These are phyloP conservation scores for Platalea minor DNA, from an alignment of 2,797 vertebrate species.

Conservation along the genomic window DNA sequence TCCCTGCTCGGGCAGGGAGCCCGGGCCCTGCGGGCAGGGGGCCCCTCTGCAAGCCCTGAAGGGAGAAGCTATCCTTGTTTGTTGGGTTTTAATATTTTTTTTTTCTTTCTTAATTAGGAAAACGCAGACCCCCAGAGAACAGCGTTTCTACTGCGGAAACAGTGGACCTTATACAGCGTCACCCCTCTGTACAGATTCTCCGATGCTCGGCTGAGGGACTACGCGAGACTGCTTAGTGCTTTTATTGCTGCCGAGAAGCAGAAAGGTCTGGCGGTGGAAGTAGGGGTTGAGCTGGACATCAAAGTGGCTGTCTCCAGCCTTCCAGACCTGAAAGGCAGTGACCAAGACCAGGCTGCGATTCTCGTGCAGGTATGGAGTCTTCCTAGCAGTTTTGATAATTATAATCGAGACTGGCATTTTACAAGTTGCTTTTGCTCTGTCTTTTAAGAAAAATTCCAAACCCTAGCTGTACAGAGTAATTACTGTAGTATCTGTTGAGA, in stretches of 20 bases:
- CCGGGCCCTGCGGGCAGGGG: neutral
- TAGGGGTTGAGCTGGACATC: slow-evolving; percentile 74
- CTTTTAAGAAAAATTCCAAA: neutral
- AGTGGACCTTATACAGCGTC: slow-evolving; percentile 89
- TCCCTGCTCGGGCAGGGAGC: too few species aligned
- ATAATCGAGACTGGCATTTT: rapidly evolving
- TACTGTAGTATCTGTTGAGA: neutral
- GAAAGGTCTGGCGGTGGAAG: slow-evolving; percentile 83
- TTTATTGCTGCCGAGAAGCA: slow-evolving; percentile 86
- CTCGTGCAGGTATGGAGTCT: slow-evolving; percentile 83
- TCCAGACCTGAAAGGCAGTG: slow-evolving; percentile 76
- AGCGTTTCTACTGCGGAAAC: slow-evolving; percentile 78
- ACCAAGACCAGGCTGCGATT: slow-evolving; percentile 79
- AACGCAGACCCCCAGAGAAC: slow-evolving; percentile 72
- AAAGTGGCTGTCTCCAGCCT: slow-evolving; percentile 80
- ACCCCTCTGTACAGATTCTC: slow-evolving; percentile 89
- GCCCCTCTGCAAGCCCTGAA: neutral
- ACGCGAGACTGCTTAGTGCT: slow-evolving; percentile 81
- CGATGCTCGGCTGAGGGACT: slow-evolving; percentile 77
- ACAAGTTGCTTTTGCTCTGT: neutral
- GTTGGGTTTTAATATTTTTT: neutral
- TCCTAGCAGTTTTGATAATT: neutral
- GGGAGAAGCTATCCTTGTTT: rapidly evolving
- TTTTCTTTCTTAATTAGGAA: slow-evolving; percentile 64
- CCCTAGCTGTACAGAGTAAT: too few species aligned